These are phyloP conservation scores for Unio delphinus DNA, from an alignment of 2,888 invertebrate genomes.

Conservation along the genomic window DNA sequence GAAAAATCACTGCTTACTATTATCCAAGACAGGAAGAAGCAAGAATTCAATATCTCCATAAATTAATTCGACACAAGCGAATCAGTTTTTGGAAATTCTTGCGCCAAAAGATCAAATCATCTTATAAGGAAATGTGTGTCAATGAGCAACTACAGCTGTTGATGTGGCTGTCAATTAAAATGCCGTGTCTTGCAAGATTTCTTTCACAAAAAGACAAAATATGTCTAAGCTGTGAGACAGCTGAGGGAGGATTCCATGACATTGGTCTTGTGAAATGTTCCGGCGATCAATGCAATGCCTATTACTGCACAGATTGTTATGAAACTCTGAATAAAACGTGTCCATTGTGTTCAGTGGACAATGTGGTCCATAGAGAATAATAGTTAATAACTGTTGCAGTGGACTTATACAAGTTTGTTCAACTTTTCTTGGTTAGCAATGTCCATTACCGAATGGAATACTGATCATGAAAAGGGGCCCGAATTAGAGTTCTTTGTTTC, in stretches of 20 bases:
- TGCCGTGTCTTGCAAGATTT: conserved; percentile 18
- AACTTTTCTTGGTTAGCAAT: too few relatives aligned
- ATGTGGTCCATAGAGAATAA: conserved; percentile 6
- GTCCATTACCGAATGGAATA: too few relatives aligned
- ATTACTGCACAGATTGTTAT: conserved; percentile 38
- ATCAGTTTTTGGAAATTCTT: conserved; percentile 31
- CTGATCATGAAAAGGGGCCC: too few relatives aligned
- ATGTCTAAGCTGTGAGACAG: conserved; percentile 33
- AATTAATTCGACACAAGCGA: conserved; percentile 33
- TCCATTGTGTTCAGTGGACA: conserved; percentile 26
- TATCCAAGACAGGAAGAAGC: too few relatives aligned
- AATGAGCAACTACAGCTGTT: conserved; percentile 27
- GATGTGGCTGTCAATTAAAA: conserved; percentile 21
- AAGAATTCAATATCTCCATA: too few relatives aligned
- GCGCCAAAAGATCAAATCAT: conserved; percentile 29
- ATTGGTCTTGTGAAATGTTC: conserved; percentile 18
- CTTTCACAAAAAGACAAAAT: conserved; percentile 7
- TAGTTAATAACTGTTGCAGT: too few relatives aligned
- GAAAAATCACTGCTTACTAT: too few relatives aligned
- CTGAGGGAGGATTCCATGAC: conserved; percentile 17
- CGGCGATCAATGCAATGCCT: conserved; percentile 23
- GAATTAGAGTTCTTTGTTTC: too few relatives aligned
- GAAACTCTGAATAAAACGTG: conserved; percentile 23
- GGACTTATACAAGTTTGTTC: too few relatives aligned
- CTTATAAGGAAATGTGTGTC: conserved; percentile 28